A percentile compares a stretch with the other conserved stretches of the same genome.
These are phyloP conservation scores for Germaria angustata DNA, from an alignment of 2,888 invertebrate genomes.

Conservation along the genomic window DNA sequence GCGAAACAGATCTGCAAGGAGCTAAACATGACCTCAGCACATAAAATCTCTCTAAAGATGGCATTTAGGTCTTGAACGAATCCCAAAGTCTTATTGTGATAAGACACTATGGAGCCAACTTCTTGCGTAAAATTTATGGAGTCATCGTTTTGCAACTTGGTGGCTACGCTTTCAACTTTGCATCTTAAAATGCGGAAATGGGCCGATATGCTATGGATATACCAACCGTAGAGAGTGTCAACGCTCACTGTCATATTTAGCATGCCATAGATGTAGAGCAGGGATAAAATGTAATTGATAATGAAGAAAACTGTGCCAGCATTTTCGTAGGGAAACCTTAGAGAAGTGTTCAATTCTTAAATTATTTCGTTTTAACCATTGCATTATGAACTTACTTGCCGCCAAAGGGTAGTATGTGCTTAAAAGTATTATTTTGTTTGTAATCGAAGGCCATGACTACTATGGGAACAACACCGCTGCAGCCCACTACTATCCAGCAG, in stretches of 20 bases:
- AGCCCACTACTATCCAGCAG: constrained; percentile 7
- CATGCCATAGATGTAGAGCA: constrained; percentile 26
- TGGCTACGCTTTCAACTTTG: constrained; percentile 34
- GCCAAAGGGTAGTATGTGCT: constrained; percentile 27
- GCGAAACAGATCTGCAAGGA: constrained; percentile 63
- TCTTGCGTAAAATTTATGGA: constrained; percentile 10
- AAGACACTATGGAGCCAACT: constrained; percentile 26
- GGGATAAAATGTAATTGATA: constrained; percentile 27
- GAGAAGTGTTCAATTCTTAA: not conserved
- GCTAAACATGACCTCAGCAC: constrained; percentile 50
- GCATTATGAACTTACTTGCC: constrained; percentile 23
- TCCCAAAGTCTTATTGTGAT: constrained; percentile 47
- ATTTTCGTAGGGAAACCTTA: constrained; percentile 42
- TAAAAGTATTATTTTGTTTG: not conserved
- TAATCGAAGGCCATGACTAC: constrained; percentile 33
- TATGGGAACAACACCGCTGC: constrained; percentile 8
- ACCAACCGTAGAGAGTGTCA: constrained; percentile 65
- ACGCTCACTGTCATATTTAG: constrained; percentile 44
- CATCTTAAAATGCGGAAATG: constrained; percentile 63
- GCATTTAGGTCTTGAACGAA: constrained; percentile 53
- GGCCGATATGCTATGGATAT: constrained; percentile 60
- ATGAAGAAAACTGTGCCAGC: not conserved
- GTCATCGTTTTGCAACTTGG: not conserved
- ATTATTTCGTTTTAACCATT: not conserved
- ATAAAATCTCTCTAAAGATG: constrained; percentile 62